A percentile compares a stretch with the other conserved stretches of the same genome.
phyloP scores from a whole-genome alignment of 2,797 vertebrate genomes.

The Rachycentron canadum region DNA sequence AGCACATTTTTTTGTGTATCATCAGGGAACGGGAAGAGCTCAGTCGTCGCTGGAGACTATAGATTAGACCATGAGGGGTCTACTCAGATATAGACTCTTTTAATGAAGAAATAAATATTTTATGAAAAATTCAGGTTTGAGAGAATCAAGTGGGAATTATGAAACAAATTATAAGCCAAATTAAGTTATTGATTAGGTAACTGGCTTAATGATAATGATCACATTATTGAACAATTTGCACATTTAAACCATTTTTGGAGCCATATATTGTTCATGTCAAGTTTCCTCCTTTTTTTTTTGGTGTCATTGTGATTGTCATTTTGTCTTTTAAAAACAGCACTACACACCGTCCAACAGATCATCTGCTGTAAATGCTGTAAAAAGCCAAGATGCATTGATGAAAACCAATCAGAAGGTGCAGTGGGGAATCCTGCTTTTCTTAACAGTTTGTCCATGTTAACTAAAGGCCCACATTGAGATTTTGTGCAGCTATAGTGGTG shows the following conservation, averaged over 20 bases:
- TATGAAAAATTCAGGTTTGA: slow-evolving; percentile 32
- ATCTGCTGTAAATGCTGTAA: neutral
- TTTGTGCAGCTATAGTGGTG: neutral
- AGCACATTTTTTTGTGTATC: slow-evolving; percentile 34
- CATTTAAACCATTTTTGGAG: neutral
- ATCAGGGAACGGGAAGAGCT: slow-evolving; percentile 38
- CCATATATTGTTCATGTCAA: neutral
- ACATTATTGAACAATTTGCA: slow-evolving; percentile 27
- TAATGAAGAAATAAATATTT: slow-evolving; percentile 40
- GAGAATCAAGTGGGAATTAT: slow-evolving; percentile 17
- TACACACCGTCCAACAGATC: neutral
- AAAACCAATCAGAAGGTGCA: slow-evolving; percentile 30
- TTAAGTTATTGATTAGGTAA: slow-evolving; percentile 30
- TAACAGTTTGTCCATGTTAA: slow-evolving; percentile 13
- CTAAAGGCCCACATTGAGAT: neutral
- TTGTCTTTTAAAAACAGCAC: neutral
- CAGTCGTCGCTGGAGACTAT: slow-evolving; percentile 23
- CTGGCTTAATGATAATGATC: slow-evolving; percentile 33
- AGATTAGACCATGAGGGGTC: slow-evolving; percentile 34
- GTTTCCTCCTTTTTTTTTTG: neutral
- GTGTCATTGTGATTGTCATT: neutral
- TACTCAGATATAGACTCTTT: slow-evolving; percentile 8
- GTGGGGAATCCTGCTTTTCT: neutral
- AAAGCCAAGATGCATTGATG: slow-evolving; percentile 25
- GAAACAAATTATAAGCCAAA: slow-evolving; percentile 4